Base-by-base conservation (phyloP, 2,888 invertebrate species). In the Stegana nigrithorax region DNA sequence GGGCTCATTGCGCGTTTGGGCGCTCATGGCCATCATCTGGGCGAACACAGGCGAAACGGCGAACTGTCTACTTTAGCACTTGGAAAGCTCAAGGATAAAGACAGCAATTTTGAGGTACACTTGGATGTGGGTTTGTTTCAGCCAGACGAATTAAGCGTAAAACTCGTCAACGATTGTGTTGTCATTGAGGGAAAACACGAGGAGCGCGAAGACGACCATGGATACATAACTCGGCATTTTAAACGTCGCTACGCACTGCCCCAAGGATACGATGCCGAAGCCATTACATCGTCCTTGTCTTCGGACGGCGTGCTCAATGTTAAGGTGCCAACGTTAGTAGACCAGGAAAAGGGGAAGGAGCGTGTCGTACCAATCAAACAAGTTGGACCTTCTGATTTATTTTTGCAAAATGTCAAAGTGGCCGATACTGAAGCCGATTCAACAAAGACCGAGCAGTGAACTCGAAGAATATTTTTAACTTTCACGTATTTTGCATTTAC, bases 241-340 rank as follows among this genome's bases (percentile, higher is more conserved):
- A 88, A 88, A 0, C 88, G 95, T 57, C 88, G 88, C 55, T 92
- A 92, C 83, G 85, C 89, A 66, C 81, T 93, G 8, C 91, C 92
- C 1, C 86, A 89, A 53, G 89, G 88, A 45, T 89, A 89, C 71
- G 91, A 94, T 64, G 87, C 91, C 0, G 89, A 90, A 6, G 89
- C 90, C 65, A 89, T 95, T 1, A 87, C 89, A 45, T 94, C 94
- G 53, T 90, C 90, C 1, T 84, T 95, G 42, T 93, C 93, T 0
- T 91, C 93, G 0, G 94, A 95, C 79, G 95, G 94, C 0, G 90
- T 94, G 17, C 86, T 94, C 29, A 92, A 91, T 0, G 89, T 94
- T 53, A 89, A 89, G 0, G 91, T 91, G 0, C 93, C 93, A 0
- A 86, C 87, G 3, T 65, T 81, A 36, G 64, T 59, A 1, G 32